Percentiles rank a stretch among this genome's conserved stretches.
phyloP scores from a whole-genome alignment of 1,140 invertebrate genomes.

The Orussus abietinus region DNA sequence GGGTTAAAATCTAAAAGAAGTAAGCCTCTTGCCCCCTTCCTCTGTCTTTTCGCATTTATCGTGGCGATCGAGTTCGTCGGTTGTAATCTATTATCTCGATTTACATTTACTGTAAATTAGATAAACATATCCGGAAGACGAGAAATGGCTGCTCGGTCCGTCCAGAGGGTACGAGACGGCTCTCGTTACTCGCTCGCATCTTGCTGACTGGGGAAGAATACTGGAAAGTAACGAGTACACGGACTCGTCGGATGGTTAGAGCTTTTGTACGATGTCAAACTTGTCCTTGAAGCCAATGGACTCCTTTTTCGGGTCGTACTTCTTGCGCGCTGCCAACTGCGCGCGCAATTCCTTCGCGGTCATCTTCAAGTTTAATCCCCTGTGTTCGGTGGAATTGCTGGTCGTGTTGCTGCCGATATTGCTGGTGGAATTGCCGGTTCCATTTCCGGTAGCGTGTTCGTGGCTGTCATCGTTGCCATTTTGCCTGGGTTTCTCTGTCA shows the following conservation, averaged over 20 bases:
- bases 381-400: slow-evolving; percentile 30
- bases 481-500: neutral
- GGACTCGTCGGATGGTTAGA: slow-evolving; percentile 50
- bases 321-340: slow-evolving; percentile 78
- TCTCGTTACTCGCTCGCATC: neutral
- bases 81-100: too few species aligned
- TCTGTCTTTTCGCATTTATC: too few species aligned
- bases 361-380: slow-evolving; percentile 73
- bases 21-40: too few species aligned
- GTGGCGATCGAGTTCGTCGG: too few species aligned
- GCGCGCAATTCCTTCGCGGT: slow-evolving; percentile 83
- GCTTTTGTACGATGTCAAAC: slow-evolving; percentile 88
- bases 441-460: slow-evolving; percentile 24
- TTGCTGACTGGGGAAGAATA: neutral
- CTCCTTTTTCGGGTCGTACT: slow-evolving; percentile 84
- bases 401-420: slow-evolving; percentile 25
- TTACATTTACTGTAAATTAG: too few species aligned
- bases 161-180: too few species aligned
- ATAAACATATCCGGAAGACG: too few species aligned
- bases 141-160: too few species aligned
- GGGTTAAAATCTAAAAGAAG: too few species aligned
- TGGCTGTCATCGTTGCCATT: slow-evolving; percentile 29
- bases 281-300: slow-evolving; percentile 86
- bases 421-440: slow-evolving; percentile 23
- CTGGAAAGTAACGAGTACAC: neutral